Conservation (phyloP, 2,797 vertebrate species). For the Spheniscus humboldti region DNA sequence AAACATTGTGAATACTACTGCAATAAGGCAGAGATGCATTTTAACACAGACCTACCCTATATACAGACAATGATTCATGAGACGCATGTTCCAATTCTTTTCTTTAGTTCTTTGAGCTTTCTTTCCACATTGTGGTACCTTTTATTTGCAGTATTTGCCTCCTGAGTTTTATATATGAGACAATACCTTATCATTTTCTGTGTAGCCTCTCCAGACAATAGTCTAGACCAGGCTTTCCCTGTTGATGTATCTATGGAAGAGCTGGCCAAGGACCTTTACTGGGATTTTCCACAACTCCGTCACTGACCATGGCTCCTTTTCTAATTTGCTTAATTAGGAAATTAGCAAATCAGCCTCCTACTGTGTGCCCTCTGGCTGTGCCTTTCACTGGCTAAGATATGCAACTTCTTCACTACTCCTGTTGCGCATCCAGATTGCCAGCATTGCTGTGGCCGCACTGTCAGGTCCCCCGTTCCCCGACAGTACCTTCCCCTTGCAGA, state of each 20-base stretch:
- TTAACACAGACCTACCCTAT: neutral
- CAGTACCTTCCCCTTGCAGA: neutral
- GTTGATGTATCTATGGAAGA: neutral
- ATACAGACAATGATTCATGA: neutral
- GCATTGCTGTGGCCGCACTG: rapidly evolving
- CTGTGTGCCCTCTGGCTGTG: neutral
- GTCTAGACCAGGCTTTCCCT: neutral
- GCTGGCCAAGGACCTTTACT: neutral
- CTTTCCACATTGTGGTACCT: neutral
- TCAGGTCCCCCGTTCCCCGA: neutral
- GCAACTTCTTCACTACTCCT: neutral
- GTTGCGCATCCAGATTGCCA: neutral
- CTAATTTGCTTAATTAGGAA: neutral
- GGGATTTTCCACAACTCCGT: neutral
- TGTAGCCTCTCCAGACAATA: neutral
- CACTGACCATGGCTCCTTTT: neutral
- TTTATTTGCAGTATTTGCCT: neutral
- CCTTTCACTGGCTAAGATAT: neutral
- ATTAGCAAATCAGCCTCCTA: neutral
- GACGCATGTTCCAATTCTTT: neutral
- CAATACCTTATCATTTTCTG: neutral
- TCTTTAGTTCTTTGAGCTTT: neutral
- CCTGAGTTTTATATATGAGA: neutral
- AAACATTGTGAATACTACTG: neutral
- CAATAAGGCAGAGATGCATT: neutral